Conservation (phyloP, 2,113 vertebrate species). For the Tragelaphus buxtoni region DNA sequence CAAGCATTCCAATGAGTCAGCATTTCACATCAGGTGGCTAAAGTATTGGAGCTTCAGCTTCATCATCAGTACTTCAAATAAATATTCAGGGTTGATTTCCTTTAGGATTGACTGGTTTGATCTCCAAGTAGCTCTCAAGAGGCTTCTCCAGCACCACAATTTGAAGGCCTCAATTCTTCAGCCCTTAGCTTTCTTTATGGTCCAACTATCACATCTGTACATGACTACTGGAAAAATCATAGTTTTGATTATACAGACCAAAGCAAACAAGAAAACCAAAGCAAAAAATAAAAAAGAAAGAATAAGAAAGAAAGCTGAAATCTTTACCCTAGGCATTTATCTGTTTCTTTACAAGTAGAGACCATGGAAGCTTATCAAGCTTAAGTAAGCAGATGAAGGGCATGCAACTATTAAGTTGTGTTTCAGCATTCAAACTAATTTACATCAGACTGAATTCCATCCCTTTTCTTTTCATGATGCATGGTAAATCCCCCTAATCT, state of each 20-base stretch:
- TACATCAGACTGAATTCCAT: neutral
- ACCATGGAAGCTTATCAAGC: neutral
- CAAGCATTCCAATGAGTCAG: neutral
- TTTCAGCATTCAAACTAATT: neutral
- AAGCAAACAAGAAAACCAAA: neutral
- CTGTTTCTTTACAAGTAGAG: no score
- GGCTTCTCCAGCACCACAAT: neutral
- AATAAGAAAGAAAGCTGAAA: neutral
- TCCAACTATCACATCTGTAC: neutral
- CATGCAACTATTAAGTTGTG: neutral
- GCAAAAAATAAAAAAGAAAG: neutral
- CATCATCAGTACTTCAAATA: neutral
- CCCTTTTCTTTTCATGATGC: neutral
- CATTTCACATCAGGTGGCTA: neutral
- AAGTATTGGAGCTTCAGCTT: neutral
- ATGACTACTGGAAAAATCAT: neutral
- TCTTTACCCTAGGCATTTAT: neutral
- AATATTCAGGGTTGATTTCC: neutral
- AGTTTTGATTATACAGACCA: neutral
- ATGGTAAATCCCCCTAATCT: neutral
- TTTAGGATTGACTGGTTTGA: neutral
- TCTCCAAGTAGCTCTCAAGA: neutral
- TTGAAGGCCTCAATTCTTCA: neutral
- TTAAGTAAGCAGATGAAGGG: neutral
- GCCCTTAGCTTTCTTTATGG: neutral